These are phyloP conservation scores for Glomeris maerens DNA, from an alignment of 1,140 invertebrate genomes.

Conservation along the genomic window DNA sequence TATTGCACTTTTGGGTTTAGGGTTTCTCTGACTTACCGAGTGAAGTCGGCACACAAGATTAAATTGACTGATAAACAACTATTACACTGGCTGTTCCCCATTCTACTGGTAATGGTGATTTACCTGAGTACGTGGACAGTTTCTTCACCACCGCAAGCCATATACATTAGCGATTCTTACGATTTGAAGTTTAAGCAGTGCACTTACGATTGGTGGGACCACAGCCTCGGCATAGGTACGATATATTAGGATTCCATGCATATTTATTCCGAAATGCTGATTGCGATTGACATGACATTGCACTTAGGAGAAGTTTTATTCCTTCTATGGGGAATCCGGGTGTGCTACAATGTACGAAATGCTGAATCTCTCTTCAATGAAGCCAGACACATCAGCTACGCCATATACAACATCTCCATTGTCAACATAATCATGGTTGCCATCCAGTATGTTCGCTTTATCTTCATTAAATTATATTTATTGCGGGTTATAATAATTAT, in stretches of 20 bases:
- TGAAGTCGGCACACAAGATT: slow-evolving; percentile 81
- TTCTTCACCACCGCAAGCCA: slow-evolving; percentile 57
- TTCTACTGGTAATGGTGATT: slow-evolving; percentile 69
- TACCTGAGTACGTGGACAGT: slow-evolving; percentile 80
- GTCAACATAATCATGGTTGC: slow-evolving; percentile 80
- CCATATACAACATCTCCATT: slow-evolving; percentile 83
- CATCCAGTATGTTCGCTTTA: slow-evolving; percentile 87
- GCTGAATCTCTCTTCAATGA: slow-evolving; percentile 86
- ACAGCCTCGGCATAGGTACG: slow-evolving; percentile 64
- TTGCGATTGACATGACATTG: too few relatives aligned
- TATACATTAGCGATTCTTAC: slow-evolving; percentile 54
- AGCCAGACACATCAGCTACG: slow-evolving; percentile 75
- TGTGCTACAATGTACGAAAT: slow-evolving; percentile 76
- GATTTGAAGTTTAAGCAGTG: slow-evolving; percentile 74
- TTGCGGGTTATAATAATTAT: too few relatives aligned
- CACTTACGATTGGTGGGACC: slow-evolving; percentile 84
- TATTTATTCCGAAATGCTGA: too few relatives aligned
- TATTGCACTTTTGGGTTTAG: slow-evolving; percentile 34
- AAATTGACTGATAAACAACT: slow-evolving; percentile 81
- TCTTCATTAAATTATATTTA: too few relatives aligned
- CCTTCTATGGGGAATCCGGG: slow-evolving; percentile 73
- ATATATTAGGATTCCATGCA: not conserved
- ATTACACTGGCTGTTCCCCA: slow-evolving; percentile 79
- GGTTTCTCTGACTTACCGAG: slow-evolving; percentile 83
- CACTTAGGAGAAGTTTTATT: slow-evolving; percentile 65